Base-by-base conservation (phyloP, 2,888 invertebrate genomes). In the Synergus itoensis region DNA sequence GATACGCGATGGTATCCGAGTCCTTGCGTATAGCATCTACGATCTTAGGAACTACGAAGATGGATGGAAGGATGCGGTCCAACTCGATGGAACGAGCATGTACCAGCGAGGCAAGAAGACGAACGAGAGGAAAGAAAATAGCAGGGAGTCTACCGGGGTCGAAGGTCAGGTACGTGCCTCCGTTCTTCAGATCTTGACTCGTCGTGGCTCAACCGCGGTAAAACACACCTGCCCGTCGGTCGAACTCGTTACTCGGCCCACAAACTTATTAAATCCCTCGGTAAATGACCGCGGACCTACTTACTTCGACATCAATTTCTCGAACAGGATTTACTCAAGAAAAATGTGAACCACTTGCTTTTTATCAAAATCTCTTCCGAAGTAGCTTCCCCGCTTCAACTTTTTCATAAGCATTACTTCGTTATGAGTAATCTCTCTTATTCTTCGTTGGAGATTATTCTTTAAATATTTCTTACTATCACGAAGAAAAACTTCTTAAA, bases 91-190 rank as follows among this genome's bases (percentile, higher is more conserved):
- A 65, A 76, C 76, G 82, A 81, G 81, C 80, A 79, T 80, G 77
- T 62, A 62, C 62, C 67, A 81, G 21, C 77, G 75, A 78, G 73
- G 85, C 82, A 82, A 84, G 84, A 84, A 86, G 84, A 85, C 82
- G 86, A 85, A 86, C 83, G 85, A 78, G 85, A 82, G 83, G 82
- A 81, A 80, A 83, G 84, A 87, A 87, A 88, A 88, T 87, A 88
- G 89, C 87, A 86, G 87, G 89, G 87, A 88, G 90, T 87, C 87
- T 84, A 86, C 83, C 82, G 84, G 85, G 90, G 89, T 90, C 90
- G 87, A 86, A 88, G 90, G 89, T 90, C 89, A 86, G 84, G 86
- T 89, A 90, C 90, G 90, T 91, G 90, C 89, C 87, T 87, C 89
- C 87, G 87, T 88, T 89, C 87, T 85, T 86, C 82, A 85, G 85